Conservation (phyloP, 53 echinoderm and acorn worm species). For the Echinarachnius parma region DNA sequence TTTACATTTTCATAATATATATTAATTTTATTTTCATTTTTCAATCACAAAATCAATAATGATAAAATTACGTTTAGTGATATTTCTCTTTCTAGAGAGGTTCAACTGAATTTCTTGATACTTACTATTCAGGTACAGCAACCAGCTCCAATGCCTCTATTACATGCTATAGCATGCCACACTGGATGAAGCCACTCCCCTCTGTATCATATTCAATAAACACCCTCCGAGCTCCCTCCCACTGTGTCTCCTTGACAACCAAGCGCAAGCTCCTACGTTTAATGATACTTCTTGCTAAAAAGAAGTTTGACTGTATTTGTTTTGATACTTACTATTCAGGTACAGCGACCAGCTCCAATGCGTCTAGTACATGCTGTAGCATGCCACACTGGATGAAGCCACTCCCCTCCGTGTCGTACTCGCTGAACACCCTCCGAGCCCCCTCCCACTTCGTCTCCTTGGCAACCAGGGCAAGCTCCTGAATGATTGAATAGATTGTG, state of each 20-base stretch:
- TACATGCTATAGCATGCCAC: constrained; percentile 71
- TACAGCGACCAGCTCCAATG: constrained; percentile 74
- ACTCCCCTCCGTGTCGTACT: constrained; percentile 85
- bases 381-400: constrained; percentile 85
- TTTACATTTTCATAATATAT: no score
- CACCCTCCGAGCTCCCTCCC: constrained; percentile 75
- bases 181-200: constrained; percentile 85
- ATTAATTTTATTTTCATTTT: no score
- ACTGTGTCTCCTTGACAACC: constrained; percentile 86
- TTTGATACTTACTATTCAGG: constrained; percentile 98
- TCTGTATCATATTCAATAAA: constrained; percentile 93
- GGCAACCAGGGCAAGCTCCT: constrained; percentile 91
- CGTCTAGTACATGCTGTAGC: constrained; percentile 78
- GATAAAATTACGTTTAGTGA: no score
- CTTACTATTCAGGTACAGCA: constrained; percentile 95
- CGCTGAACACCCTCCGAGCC: constrained; percentile 84
- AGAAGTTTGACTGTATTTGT: no score
- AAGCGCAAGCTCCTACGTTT: constrained; percentile 91
- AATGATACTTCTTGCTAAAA: no score
- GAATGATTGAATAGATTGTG: no score
- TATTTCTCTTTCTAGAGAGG: no score
- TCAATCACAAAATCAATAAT: no score
- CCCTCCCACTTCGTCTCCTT: constrained; percentile 81
- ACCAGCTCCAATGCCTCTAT: constrained; percentile 81
- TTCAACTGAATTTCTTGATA: no score